Base-by-base conservation (phyloP, 1,140 invertebrate genomes). In the Drosophila willistoni region DNA sequence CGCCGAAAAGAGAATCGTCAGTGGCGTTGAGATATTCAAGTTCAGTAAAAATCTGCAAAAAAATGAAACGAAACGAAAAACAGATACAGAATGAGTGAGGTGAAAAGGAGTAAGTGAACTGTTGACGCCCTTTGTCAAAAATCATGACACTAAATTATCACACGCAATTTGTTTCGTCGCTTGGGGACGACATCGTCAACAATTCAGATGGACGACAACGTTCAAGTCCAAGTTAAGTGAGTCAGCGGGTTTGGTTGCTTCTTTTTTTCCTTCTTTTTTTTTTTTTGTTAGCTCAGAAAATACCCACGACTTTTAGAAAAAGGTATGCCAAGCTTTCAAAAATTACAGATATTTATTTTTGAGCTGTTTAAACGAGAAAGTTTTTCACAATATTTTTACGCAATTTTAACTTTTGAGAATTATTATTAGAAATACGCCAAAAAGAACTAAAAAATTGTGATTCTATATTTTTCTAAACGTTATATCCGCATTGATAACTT, bases 81-180 rank as follows among this genome's bases (percentile, higher is more conserved):
- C 9, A 51, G 44, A 22, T 54, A 66, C 63, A 64, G 47, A 51
- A 67, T 61, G 73, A 68, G 66, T 33, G 19, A 61, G 22, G 54
- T 29, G 6, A 55, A 29, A 44, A 66, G 76, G 77, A 73, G 75
- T 77, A 86, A 81, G 67, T 85, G 78, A 85, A 66, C 75, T 79
- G 78, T 85, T 89, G 69, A 80, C 80, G 84, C 80, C 73, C 80
- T 83, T 71, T 89, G 84, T 84, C 84, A 84, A 87, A 89, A 89
- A 89, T 81, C 71, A 78, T 81, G 84, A 89, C 84, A 89, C 77
- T 84, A 89, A 89, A 84, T 90, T 84, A 89, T 89, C 85, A 75
- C 73, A 70, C 70, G 67, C 84, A 74, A 87, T 87, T 87, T 87
- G 79, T 86, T 77, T 67, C 60, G 71, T 12, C 67, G 65, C 63